phyloP scores from a whole-genome alignment of 2,113 vertebrate genomes.

The Erpornis zantholeuca region DNA sequence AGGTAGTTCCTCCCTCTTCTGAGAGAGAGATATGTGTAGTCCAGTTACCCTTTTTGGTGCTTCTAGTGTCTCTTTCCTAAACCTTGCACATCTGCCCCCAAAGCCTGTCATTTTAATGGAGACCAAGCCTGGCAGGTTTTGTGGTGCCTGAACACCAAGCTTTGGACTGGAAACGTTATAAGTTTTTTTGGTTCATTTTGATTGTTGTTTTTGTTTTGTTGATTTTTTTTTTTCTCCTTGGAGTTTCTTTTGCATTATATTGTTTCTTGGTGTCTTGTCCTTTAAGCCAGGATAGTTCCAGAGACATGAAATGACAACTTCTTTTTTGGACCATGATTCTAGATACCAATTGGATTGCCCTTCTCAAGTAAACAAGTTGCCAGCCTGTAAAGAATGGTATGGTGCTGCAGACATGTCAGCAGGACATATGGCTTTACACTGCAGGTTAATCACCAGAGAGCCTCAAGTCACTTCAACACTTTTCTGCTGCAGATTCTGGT shows the following conservation, averaged over 20 bases:
- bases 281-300: constrained; percentile 41
- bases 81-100: background rate
- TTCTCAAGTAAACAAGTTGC: constrained; percentile 14
- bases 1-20: background rate
- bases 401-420: constrained; percentile 4
- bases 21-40: background rate
- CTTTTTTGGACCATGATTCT: background rate
- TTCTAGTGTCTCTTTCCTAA: background rate
- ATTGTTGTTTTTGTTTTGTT: no score
- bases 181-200: background rate
- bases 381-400: background rate
- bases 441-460: constrained; percentile 40
- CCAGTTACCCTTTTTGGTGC: background rate
- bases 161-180: background rate
- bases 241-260: constrained; percentile 28
- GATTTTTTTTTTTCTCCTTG: background rate
- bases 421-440: constrained; percentile 13
- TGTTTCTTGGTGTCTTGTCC: constrained; percentile 44
- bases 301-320: constrained; percentile 31
- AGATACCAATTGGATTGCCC: constrained; percentile 16
- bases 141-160: constrained; percentile 9
- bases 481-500: constrained; percentile 3
- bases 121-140: constrained; percentile 21
- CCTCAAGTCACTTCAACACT: constrained; percentile 9
- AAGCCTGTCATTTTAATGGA: background rate